Conservation (phyloP, 30 jellyfish, hydroid and myxozoan genomes). For the Aurelia aurita region DNA sequence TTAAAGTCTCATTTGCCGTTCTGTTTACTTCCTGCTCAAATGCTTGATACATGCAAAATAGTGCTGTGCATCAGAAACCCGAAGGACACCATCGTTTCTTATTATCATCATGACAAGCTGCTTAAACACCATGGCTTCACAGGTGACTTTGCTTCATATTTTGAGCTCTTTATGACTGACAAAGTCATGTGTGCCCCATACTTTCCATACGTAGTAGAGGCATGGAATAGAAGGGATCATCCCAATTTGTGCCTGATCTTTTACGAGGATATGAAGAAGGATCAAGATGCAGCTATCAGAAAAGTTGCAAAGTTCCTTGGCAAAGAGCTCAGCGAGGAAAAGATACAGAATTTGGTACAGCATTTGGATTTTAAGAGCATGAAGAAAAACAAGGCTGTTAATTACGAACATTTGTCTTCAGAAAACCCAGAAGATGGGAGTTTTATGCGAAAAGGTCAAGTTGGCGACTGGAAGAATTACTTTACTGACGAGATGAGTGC, state of each 20-base stretch:
- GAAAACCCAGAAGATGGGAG: background rate
- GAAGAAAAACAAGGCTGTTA: constrained; percentile 13
- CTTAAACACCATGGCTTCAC: constrained; percentile 2
- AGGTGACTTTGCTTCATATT: constrained; percentile 25
- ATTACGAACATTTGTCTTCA: background rate
- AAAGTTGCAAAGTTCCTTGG: constrained; percentile 32
- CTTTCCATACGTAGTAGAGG: background rate
- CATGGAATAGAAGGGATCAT: constrained; percentile 12
- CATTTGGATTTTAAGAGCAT: constrained; percentile 15
- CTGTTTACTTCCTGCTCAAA: constrained; percentile 1
- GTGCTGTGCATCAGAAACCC: constrained; percentile 38
- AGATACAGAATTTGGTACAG: background rate
- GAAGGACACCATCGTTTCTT: constrained; percentile 41
- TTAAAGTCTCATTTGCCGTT: constrained; percentile 7
- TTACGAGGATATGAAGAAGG: constrained; percentile 35
- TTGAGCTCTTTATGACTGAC: constrained; percentile 11
- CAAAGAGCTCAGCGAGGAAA: background rate
- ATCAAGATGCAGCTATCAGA: background rate
- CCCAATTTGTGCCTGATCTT: constrained; percentile 15
- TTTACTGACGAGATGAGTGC: constrained; percentile 28
- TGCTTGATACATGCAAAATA: constrained; percentile 10
- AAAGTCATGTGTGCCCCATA: constrained; percentile 5
- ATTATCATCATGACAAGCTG: constrained; percentile 28
- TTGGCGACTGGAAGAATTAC: constrained; percentile 42
- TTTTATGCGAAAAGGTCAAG: constrained; percentile 34